These are phyloP conservation scores for Pangasianodon hypophthalmus DNA, from an alignment of 2,113 vertebrate species.

Conservation along the genomic window DNA sequence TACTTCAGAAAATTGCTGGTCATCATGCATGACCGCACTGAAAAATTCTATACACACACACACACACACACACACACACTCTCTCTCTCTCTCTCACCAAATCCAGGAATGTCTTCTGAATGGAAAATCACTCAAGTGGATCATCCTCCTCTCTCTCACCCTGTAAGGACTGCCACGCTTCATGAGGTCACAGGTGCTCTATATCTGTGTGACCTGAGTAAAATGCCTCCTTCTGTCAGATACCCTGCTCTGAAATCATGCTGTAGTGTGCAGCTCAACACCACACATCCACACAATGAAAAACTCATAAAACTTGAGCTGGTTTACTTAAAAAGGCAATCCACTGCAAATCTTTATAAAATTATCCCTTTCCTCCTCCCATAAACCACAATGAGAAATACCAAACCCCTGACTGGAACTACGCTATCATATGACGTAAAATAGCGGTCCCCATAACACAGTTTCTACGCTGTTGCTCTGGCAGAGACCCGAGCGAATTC, in stretches of 20 bases:
- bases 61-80: conserved; percentile 23
- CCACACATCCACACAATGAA: not conserved
- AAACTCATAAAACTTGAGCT: not conserved
- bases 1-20: not conserved
- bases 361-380: not conserved
- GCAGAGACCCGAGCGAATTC: conserved; percentile 70
- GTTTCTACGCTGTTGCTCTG: conserved; percentile 73
- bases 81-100: conserved; percentile 87
- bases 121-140: conserved; percentile 92
- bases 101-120: conserved; percentile 99
- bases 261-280: not conserved
- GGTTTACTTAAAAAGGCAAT: not conserved
- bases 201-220: conserved; percentile 30
- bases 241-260: not conserved
- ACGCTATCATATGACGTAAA: conserved; percentile 33
- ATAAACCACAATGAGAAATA: not conserved
- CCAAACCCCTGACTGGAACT: conserved; percentile 2
- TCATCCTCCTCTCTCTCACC: conserved; percentile 82
- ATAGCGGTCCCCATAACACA: not conserved
- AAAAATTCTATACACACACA: not conserved
- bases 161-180: conserved; percentile 76
- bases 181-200: conserved; percentile 61
- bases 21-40: not conserved
- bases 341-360: not conserved
- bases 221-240: conserved; percentile 50